Percentiles rank a stretch among this genome's conserved stretches.
phyloP scores from a whole-genome alignment of 2,888 invertebrate genomes.

The Omphaloscelis lunosa region DNA sequence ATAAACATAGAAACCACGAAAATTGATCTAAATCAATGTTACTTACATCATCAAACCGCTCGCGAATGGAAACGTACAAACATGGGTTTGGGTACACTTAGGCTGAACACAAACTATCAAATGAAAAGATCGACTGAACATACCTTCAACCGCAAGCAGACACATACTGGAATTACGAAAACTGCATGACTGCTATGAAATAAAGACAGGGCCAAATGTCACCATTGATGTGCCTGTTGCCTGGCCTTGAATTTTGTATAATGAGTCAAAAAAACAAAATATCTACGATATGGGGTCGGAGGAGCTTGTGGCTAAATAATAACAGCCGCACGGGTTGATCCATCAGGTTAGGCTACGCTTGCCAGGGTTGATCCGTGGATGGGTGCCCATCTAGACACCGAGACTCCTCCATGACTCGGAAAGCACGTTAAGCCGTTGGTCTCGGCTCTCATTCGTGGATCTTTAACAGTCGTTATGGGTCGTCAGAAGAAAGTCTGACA shows the following conservation, averaged over 20 bases:
- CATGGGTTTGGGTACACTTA: slow-evolving; percentile 25
- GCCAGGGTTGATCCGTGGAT: no score
- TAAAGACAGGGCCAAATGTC: not conserved
- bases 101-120: slow-evolving; percentile 35
- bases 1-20: slow-evolving; percentile 34
- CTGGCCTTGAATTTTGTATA: not conserved
- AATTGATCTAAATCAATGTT: slow-evolving; percentile 50
- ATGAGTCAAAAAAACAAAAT: not conserved
- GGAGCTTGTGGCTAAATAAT: no score
- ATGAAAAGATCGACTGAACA: not conserved
- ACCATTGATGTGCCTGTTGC: not conserved
- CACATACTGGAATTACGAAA: not conserved
- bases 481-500: no score
- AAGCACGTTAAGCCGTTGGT: no score
- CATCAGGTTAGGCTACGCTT: no score
- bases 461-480: no score
- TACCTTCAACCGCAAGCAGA: not conserved
- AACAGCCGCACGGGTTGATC: no score
- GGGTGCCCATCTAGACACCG: no score
- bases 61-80: slow-evolving; percentile 42
- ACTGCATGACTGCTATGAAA: not conserved
- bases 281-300: not conserved
- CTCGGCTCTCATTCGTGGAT: no score
- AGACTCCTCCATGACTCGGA: no score
- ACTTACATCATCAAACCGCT: slow-evolving; percentile 65